Evolutionary conservation across 2,113 vertebrate genomes (phyloP).

Genomic region (Rhipidura dahli): DNA sequence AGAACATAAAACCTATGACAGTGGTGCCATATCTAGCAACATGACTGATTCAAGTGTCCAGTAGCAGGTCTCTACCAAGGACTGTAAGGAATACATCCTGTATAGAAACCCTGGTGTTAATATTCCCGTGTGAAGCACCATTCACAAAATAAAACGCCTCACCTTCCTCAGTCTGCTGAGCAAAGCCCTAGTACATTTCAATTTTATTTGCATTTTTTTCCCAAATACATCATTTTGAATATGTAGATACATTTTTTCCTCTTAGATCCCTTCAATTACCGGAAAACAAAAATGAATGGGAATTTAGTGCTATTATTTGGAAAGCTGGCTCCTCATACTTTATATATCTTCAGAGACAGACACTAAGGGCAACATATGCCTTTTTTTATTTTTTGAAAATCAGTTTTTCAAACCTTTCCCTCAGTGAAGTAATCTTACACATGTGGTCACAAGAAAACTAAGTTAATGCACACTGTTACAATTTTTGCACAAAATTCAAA

Average conservation of each 20-base stretch:
- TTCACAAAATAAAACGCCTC: not conserved
- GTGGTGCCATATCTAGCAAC: not conserved
- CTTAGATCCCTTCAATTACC: not conserved
- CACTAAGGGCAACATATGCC: not conserved
- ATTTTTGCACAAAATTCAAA: not conserved
- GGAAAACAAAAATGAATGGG: not conserved
- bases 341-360: not conserved
- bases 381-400: no score
- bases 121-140: not conserved
- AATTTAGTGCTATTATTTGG: not conserved
- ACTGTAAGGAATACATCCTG: not conserved
- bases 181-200: not conserved
- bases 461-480: accelerated
- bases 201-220: not conserved
- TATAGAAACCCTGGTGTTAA: not conserved
- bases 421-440: not conserved
- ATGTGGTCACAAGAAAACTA: not conserved
- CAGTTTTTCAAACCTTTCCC: not conserved
- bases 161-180: not conserved
- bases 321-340: not conserved
- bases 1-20: not conserved
- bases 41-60: not conserved
- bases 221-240: not conserved
- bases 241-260: not conserved
- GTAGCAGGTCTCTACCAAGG: not conserved